A percentile compares a stretch with the other conserved stretches of the same genome.
Conservation (phyloP, 2,113 vertebrate genomes). For the Ophthalmolycus amberensis region DNA sequence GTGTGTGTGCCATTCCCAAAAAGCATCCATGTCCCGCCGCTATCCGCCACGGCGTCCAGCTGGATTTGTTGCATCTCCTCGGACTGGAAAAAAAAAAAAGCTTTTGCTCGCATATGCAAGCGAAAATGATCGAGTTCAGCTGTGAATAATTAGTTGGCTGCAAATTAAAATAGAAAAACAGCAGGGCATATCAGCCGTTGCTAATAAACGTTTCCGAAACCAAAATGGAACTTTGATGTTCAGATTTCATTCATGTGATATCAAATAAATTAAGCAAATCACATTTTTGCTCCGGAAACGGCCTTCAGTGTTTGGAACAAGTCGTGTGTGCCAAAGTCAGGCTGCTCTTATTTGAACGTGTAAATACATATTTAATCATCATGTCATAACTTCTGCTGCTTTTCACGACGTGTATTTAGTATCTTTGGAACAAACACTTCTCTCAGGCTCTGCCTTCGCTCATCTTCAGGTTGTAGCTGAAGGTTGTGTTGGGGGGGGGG, state of each 20-base stretch:
- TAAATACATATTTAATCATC: background rate
- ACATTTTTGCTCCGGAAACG: background rate
- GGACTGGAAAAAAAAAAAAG: background rate
- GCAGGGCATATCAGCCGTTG: background rate
- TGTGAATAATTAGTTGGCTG: too few relatives aligned
- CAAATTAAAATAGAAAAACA: background rate
- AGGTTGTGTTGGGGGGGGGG: too few relatives aligned
- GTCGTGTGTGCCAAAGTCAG: background rate
- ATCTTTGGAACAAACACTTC: background rate
- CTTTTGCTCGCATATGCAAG: background rate
- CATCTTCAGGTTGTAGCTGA: background rate
- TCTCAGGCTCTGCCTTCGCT: background rate
- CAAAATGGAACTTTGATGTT: background rate
- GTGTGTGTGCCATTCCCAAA: constrained; percentile 4
- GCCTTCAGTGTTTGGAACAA: background rate
- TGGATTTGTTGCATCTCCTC: background rate
- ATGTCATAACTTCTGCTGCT: background rate
- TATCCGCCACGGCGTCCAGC: background rate
- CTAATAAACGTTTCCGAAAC: background rate
- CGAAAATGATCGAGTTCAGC: background rate
- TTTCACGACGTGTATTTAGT: background rate
- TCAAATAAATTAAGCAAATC: background rate
- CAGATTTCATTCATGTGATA: background rate
- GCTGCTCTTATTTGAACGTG: background rate
- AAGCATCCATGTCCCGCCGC: background rate